Percentiles rank a stretch among this genome's conserved stretches.
These are phyloP conservation scores for Spilogale gracilis DNA, from an alignment of 2,113 vertebrate species.

Conservation along the genomic window DNA sequence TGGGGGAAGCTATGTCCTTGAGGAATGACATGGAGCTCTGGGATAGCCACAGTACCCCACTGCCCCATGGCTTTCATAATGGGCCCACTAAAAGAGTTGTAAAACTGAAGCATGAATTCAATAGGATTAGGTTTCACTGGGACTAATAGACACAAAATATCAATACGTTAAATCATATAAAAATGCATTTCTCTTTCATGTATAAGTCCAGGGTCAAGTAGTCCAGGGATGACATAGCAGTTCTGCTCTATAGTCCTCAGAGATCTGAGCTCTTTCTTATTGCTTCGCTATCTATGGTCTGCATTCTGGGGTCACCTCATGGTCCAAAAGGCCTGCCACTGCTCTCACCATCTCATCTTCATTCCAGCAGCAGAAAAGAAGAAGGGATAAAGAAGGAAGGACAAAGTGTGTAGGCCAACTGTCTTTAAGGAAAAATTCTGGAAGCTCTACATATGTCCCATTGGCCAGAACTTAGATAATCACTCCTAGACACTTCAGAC, in stretches of 20 bases:
- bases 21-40: background rate
- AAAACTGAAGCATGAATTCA: background rate
- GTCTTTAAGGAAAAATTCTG: background rate
- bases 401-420: background rate
- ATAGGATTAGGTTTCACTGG: background rate
- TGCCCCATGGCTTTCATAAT: background rate
- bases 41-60: too few relatives aligned
- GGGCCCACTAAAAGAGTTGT: background rate
- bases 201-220: background rate
- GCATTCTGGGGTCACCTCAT: background rate
- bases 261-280: background rate
- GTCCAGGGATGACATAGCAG: background rate
- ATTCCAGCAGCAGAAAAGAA: background rate
- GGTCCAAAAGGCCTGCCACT: background rate
- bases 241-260: background rate
- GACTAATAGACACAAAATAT: background rate
- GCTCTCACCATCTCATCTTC: background rate
- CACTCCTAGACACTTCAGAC: background rate
- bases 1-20: background rate
- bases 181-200: background rate
- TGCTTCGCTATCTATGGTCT: background rate
- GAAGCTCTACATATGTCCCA: background rate
- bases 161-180: background rate
- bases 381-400: background rate
- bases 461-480: background rate